phyloP scores from a whole-genome alignment of 2,113 vertebrate species.

The Mystacornis crossleyi region DNA sequence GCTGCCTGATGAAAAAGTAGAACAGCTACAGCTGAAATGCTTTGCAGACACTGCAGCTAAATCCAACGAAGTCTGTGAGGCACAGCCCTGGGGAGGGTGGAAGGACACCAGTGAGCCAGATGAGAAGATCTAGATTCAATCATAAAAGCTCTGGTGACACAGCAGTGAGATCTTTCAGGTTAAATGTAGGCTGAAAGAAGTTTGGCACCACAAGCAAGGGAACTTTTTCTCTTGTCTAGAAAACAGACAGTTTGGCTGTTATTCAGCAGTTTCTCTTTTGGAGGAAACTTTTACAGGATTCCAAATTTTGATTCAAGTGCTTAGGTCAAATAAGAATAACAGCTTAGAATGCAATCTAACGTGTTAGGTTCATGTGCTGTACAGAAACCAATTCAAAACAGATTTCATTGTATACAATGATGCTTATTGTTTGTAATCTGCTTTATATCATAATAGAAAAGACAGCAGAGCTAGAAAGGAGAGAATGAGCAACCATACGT shows the following conservation, averaged over 20 bases:
- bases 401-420: background rate
- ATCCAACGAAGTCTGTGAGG: background rate
- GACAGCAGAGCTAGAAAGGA: background rate
- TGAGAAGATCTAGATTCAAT: background rate
- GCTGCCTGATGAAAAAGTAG: background rate
- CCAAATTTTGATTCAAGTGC: background rate
- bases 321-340: background rate
- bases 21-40: background rate
- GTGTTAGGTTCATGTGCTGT: background rate
- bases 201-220: background rate
- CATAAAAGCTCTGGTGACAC: background rate
- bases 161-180: background rate
- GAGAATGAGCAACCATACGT: background rate
- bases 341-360: background rate
- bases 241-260: background rate
- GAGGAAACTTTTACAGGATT: background rate
- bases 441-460: background rate
- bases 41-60: background rate
- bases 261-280: background rate
- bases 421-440: background rate
- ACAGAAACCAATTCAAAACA: background rate
- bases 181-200: background rate
- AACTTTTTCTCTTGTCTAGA: background rate
- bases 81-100: background rate
- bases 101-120: background rate